Percentiles rank a stretch among this genome's conserved stretches.
These are phyloP conservation scores for Leucozona laternaria DNA, from an alignment of 2,888 invertebrate species.

Conservation along the genomic window DNA sequence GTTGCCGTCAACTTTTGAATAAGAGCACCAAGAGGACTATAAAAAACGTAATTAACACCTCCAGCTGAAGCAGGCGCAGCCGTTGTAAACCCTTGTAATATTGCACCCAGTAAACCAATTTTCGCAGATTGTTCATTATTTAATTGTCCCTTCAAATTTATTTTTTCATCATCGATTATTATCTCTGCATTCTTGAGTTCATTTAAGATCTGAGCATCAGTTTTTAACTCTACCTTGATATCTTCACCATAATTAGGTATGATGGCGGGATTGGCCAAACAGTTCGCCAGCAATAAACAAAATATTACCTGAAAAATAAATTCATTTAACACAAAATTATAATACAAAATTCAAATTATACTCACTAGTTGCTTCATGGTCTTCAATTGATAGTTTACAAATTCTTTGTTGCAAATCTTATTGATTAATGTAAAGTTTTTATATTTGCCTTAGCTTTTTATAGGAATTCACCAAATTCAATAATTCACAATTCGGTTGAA, in stretches of 20 bases:
- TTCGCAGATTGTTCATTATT: neutral
- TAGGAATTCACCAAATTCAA: constrained; percentile 2
- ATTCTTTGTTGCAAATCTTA: neutral
- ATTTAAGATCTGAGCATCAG: neutral
- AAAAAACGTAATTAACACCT: neutral
- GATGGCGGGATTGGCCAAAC: constrained; percentile 21
- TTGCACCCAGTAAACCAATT: constrained; percentile 13
- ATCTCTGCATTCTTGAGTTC: neutral
- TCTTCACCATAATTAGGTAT: neutral
- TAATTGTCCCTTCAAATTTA: neutral
- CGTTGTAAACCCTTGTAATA: constrained; percentile 22
- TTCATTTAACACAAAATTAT: neutral
- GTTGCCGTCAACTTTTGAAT: neutral
- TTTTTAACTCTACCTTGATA: neutral
- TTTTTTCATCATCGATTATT: neutral
- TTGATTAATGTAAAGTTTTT: neutral
- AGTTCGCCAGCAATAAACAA: constrained; percentile 20
- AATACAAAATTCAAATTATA: neutral
- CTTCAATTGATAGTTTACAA: neutral
- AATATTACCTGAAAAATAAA: constrained; percentile 36
- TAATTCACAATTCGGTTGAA: neutral
- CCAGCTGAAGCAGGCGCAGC: neutral
- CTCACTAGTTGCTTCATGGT: constrained; percentile 62
- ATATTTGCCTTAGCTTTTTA: constrained; percentile 27
- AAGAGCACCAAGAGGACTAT: neutral